Base-by-base conservation (phyloP, 2,113 vertebrate species). In the human region DNA sequence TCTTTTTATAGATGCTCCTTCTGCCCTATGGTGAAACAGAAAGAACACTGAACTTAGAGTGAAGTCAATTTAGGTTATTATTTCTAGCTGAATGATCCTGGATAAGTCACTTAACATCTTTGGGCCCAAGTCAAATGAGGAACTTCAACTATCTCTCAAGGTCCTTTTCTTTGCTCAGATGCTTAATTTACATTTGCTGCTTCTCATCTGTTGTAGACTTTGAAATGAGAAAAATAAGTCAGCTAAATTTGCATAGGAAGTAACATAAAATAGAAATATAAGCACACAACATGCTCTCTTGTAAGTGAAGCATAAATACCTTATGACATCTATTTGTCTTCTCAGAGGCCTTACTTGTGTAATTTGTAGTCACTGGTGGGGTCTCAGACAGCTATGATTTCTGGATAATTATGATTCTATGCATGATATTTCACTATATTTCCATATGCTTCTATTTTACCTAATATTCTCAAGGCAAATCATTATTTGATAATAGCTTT, bases 21-120 rank as follows among this genome's bases (percentile, higher is more conserved):
- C 25, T 79, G 48, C 59, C 76, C 45, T 55, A 1, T 2, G 76
- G 80, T 84, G 9, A 30, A 72, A 78, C 0, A 59, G 30, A 95
- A 91, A 81, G 66, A 83, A 96, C 23, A 43, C 0, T 35, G 85
- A 45, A 66, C 11, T 38, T 50, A 40, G 13, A 94, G 12, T 93
- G 32, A 68, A 30, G 43, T n/a, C 4, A 20, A 68, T 8, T 64
- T 61, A 50, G 8, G 1, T 40, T 52, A 91, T 52, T 57, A 64
- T 23, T 87, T 95, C 50, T 48, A 91, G n/a, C 17, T 25, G 57
- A 82, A 83, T 38, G 80, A 95, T 55, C 92, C 90, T 96, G 87
- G 80, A 45, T 64, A 96, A 59, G 45, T 89, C 68, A 80, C 25
- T 80, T 76, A 86, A 79, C 70, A 93, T 90, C 32, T 76, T 32